Percentiles rank a stretch among this genome's conserved stretches.
Evolutionary conservation across 2,113 vertebrate genomes (phyloP).

Genomic region (Zosterops pallidus): DNA sequence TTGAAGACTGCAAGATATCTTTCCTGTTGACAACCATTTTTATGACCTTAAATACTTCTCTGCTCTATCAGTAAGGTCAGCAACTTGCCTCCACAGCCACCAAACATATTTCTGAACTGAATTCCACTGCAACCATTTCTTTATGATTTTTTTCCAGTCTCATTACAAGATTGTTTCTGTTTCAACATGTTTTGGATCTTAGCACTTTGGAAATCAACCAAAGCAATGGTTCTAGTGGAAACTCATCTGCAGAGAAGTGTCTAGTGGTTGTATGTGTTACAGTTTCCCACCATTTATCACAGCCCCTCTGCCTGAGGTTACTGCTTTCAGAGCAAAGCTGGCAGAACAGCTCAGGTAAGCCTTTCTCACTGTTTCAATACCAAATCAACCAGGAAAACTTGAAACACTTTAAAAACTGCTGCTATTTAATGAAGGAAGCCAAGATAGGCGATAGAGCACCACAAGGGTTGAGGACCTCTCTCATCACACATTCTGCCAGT

Average conservation of each 20-base stretch:
- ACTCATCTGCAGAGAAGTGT: not conserved
- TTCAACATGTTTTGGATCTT: conserved; percentile 15
- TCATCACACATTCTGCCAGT: not conserved
- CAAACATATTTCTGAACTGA: not conserved
- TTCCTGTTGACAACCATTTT: not conserved
- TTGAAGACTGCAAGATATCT: not conserved
- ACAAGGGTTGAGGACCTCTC: not conserved
- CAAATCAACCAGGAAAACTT: not conserved
- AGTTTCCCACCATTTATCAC: not conserved
- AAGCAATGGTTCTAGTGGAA: not conserved
- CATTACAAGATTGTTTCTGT: not conserved
- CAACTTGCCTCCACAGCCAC: not conserved
- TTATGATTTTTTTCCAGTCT: not conserved
- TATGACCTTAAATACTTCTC: not conserved
- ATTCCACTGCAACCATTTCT: not conserved
- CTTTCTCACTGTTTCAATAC: not conserved
- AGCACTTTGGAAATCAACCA: conserved; percentile 24
- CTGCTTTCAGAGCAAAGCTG: not conserved
- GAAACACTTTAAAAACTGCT: not conserved
- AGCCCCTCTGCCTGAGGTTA: not conserved
- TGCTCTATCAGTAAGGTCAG: not conserved
- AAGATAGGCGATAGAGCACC: not conserved
- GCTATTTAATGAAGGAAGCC: not conserved
- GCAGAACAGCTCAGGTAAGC: not conserved
- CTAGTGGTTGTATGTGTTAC: not conserved